Evolutionary conservation across 2,888 invertebrate species (phyloP), one percentile per base, ranked within the genome.

Genomic region (Pandemis heparana): DNA sequence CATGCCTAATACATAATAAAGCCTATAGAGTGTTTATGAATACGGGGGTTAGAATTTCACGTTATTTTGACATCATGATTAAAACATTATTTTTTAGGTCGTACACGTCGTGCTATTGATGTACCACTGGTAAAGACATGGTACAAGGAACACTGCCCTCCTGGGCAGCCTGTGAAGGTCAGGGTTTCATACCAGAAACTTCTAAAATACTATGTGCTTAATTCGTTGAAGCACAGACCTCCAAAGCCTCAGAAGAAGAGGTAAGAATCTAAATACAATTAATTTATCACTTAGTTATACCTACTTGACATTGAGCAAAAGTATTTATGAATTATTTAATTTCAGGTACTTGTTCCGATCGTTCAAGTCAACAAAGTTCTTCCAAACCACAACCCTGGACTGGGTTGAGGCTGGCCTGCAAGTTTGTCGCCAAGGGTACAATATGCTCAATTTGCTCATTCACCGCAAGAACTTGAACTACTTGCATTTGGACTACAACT

Each of bases 371-470:
- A 99, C 99, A 0, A 99, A 99, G 92, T 99, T 99, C 95, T 99
- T 99, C 95, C 99, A 99, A 96, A 99, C 99, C 0, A 99, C 99
- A 0, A 99, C 99, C 0, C 94, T 99, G 80, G 99, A 99, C 93
- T 99, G 99, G 99, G 99, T 99, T 2, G 99, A 99, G 92, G 99
- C 99, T 12, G 99, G 99, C 5, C 93, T 99, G 61, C 99, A 99
- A 94, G 98, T 99, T 1, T 99, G 99, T 88, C 96, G 99, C 0
- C 99, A 99, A 91, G 99, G 99, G 4, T 99, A 99, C 94, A 99
- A 99, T 91, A 99, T 99, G 99, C 94, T 99, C 77, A 99, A 99
- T 90, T 95, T 99, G 76, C 95, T 99, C 78, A 99, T 99, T 85
- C 99, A 99, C 91, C 97, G 99, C 76, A 99, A 99, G 94, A 99